These are phyloP conservation scores for Dendronephthya gigantea DNA, from an alignment of 64 coral and sea anemone genomes.

Conservation along the genomic window DNA sequence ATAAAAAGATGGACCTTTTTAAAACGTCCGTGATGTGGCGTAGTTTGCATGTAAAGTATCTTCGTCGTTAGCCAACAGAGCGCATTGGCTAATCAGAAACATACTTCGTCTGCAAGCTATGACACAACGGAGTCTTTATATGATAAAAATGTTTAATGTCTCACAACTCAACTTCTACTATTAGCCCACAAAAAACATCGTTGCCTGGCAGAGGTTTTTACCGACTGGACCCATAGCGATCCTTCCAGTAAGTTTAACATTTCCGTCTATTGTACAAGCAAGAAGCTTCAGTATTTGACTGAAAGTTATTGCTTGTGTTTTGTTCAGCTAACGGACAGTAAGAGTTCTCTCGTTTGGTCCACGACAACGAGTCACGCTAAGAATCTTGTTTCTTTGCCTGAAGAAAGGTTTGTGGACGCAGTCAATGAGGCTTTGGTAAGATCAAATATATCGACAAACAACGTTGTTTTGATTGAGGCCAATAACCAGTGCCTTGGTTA, in stretches of 20 bases:
- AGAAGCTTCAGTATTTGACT: no score
- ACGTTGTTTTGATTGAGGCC: background rate
- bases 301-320: no score
- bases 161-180: background rate
- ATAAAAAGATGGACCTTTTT: no score
- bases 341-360: slow-evolving; percentile 81
- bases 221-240: slow-evolving; percentile 93
- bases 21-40: no score
- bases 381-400: slow-evolving; percentile 52
- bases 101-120: no score
- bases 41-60: no score
- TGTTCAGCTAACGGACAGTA: slow-evolving; percentile 57
- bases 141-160: background rate
- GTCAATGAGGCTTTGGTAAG: slow-evolving; percentile 94
- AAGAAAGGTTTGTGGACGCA: slow-evolving; percentile 85
- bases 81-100: no score
- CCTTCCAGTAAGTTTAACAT: slow-evolving; percentile 58
- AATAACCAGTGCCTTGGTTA: background rate
- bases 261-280: background rate
- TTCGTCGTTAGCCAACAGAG: no score
- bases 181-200: slow-evolving; percentile 81
- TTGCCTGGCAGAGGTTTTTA: slow-evolving; percentile 94
- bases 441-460: no score
- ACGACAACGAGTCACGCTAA: slow-evolving; percentile 81
- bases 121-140: background rate